Percentiles rank a stretch among this genome's conserved stretches.
Conservation (phyloP, 2,797 vertebrate species). For the Leucoraja ocellata region DNA sequence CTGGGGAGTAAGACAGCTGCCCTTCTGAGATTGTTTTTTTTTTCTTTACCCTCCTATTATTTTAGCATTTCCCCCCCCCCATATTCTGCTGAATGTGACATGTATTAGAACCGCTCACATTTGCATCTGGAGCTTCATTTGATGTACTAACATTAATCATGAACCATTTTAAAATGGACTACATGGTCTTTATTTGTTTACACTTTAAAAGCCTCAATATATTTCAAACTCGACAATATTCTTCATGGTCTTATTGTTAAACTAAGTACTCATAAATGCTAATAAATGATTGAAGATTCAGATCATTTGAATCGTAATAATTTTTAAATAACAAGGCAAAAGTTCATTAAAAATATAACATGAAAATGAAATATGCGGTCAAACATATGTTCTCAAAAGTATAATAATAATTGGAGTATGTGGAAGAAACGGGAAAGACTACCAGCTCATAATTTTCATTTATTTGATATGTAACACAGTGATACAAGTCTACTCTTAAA, state of each 20-base stretch:
- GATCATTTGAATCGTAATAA: background rate
- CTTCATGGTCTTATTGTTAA: background rate
- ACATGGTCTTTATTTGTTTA: conserved; percentile 24
- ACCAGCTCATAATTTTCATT: conserved; percentile 46
- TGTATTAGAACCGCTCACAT: conserved; percentile 25
- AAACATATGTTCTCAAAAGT: no score
- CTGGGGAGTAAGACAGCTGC: conserved; percentile 60
- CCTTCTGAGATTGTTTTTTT: conserved; percentile 54
- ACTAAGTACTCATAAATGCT: background rate
- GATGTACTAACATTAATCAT: conserved; percentile 31
- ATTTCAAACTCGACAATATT: conserved; percentile 9
- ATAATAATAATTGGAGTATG: background rate
- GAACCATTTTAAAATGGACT: conserved; percentile 27
- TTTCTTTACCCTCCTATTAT: conserved; percentile 53
- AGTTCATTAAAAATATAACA: conserved; percentile 14
- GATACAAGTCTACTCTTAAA: conserved; percentile 44
- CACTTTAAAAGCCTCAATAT: conserved; percentile 31
- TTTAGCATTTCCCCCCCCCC: conserved; percentile 40
- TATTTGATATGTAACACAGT: conserved; percentile 61
- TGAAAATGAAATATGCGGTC: background rate
- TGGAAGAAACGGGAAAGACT: background rate
- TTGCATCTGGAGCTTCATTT: conserved; percentile 26
- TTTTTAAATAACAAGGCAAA: background rate
- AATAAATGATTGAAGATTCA: background rate
- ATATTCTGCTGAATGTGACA: conserved; percentile 34